Base-by-base conservation (phyloP, 2,113 vertebrate species). In the Osmerus mordax region DNA sequence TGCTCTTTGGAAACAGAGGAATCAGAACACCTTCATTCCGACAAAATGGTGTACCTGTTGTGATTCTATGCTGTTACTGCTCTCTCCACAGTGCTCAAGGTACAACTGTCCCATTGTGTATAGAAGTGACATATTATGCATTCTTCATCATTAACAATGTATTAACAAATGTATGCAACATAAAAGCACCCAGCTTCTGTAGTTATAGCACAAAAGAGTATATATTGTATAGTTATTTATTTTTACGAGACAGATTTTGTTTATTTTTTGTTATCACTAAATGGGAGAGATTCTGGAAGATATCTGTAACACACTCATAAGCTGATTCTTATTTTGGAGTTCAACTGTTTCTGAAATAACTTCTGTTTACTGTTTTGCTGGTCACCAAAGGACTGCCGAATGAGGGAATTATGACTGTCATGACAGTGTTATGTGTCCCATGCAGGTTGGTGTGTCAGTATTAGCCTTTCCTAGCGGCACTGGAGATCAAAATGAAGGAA, bases 171-270 rank as follows among this genome's bases (percentile, higher is more conserved):
- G 87, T 91, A 91, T 87, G 85, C 89, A 87, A 88, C 80, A 82
- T 88, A 89, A 86, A 83, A 84, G 85, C 82, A 80, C 87, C 66
- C 71, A 81, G 84, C 87, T 86, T 79, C 75, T 77, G 82, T 90
- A 88, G 75, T 70, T 36, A 47, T 73, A 54, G 84, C 78, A 71
- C 84, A 78, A 77, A 78, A 73, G 73, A 87, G 76, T 76, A 85
- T 92, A 88, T 91, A 87, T 88, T 91, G 87, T 90, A 89, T 82
- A 90, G 87, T 83, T 89, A 92, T 91, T 90, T 90, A 88, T 91
- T 87, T 86, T 65, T 74, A 74, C 56, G 36, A 60, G 67, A 29
- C 60, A 69, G 67, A 78, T 76, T 18, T 19, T 9, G 41, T 67
- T 61, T 82, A 67, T 76, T 51, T 36, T 36, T 36, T 36, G 32